Conservation (phyloP, 30 jellyfish, hydroid and myxozoan genomes). For the Chrysaora quinquecirrha region DNA sequence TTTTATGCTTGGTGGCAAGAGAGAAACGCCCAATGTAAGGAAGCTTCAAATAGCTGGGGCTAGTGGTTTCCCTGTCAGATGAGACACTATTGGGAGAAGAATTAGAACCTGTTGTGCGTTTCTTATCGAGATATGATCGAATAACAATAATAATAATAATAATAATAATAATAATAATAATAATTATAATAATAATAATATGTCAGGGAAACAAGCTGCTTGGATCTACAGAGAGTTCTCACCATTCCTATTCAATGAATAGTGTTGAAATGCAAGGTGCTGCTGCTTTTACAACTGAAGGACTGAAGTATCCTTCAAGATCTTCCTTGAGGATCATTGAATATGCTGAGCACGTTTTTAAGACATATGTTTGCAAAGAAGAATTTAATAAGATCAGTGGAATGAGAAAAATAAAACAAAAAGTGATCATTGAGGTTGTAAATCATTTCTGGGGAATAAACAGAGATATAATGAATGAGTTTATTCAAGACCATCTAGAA, state of each 20-base stretch:
- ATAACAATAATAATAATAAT: no score
- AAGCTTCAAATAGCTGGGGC: no score
- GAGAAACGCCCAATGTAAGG: no score
- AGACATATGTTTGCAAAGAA: slow-evolving; percentile 19
- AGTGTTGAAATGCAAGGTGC: slow-evolving; percentile 25
- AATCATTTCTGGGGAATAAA: slow-evolving; percentile 43
- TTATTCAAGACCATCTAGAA: slow-evolving; percentile 34
- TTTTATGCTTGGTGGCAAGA: no score
- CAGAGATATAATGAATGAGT: slow-evolving; percentile 9
- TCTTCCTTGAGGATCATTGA: slow-evolving; percentile 21
- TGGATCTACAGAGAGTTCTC: slow-evolving; percentile 18
- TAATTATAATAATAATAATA: no score
- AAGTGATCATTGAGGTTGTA: slow-evolving; percentile 24
- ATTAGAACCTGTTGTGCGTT: no score
- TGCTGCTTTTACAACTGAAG: slow-evolving; percentile 62
- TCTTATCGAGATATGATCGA: no score
- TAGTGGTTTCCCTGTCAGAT: no score
- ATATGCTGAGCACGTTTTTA: slow-evolving; percentile 46
- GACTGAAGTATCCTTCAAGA: slow-evolving; percentile 46
- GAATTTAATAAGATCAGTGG: slow-evolving; percentile 1
- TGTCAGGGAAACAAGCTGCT: no score
- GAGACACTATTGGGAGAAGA: no score
- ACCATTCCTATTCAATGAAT: slow-evolving; percentile 22
- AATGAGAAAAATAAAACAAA: slow-evolving; percentile 9
- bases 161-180: no score